These are phyloP conservation scores for Apistogramma diplotaenia DNA, from an alignment of 2,113 vertebrate genomes.

Conservation along the genomic window DNA sequence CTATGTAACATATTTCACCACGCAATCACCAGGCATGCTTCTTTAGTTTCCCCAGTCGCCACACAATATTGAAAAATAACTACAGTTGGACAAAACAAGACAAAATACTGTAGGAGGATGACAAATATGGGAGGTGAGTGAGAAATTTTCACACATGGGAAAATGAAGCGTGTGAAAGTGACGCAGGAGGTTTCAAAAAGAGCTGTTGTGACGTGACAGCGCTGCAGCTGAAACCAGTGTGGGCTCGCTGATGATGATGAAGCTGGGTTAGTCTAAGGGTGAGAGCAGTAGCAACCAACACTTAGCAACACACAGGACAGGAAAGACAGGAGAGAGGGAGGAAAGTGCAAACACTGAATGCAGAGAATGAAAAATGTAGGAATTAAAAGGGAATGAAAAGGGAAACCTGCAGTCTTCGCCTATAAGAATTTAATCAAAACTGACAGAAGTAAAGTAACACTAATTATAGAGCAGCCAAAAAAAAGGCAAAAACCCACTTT, in stretches of 20 bases:
- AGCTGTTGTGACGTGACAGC: neutral
- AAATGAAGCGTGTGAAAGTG: constrained; percentile 13
- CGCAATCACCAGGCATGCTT: neutral
- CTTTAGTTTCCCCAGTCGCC: neutral
- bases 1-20: neutral
- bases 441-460: neutral
- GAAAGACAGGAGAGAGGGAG: neutral
- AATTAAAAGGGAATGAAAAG: neutral
- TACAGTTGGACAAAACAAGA: constrained; percentile 12
- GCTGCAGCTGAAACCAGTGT: constrained; percentile 16
- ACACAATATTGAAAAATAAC: constrained; percentile 34
- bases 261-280: constrained; percentile 15
- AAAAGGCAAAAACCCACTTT: constrained; percentile 3
- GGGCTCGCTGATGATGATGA: constrained; percentile 4
- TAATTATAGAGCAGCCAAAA: constrained; percentile 18
- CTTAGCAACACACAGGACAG: constrained; percentile 10
- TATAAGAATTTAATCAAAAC: neutral
- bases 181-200: constrained; percentile 15
- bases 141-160: neutral
- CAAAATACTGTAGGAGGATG: constrained; percentile 30
- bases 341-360: neutral
- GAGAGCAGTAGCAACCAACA: constrained; percentile 21
- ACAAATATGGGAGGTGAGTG: constrained; percentile 16
- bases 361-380: neutral
- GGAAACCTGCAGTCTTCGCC: neutral